Conservation (phyloP, 2,797 vertebrate species). For the Syndactyla subalaris region DNA sequence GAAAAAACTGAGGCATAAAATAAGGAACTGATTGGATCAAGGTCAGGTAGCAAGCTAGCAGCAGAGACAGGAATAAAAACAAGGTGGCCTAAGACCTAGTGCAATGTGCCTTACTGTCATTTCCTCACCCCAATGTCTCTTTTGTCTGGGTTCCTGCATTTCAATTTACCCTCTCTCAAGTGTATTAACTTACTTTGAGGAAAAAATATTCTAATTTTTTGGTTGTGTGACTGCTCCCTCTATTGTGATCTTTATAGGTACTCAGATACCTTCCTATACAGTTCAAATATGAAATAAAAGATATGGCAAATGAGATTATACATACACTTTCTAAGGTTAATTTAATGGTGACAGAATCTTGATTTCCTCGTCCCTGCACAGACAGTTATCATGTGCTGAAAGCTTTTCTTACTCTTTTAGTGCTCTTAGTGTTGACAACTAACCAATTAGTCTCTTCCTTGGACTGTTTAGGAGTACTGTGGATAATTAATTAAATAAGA, state of each 20-base stretch:
- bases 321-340: neutral
- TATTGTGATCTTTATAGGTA: neutral
- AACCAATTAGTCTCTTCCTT: constrained; percentile 28
- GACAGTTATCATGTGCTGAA: neutral
- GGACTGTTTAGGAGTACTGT: neutral
- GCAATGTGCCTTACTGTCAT: constrained; percentile 36
- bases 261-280: neutral
- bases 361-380: neutral
- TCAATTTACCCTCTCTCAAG: constrained; percentile 35
- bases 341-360: constrained; percentile 21
- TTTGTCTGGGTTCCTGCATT: constrained; percentile 45
- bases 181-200: constrained; percentile 30
- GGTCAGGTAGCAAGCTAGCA: constrained; percentile 48
- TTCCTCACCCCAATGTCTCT: constrained; percentile 34
- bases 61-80: constrained; percentile 52
- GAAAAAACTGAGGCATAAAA: constrained; percentile 58
- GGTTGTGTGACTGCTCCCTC: neutral
- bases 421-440: constrained; percentile 17
- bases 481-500: constrained; percentile 25
- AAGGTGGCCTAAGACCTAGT: constrained; percentile 58
- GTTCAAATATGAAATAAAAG: neutral
- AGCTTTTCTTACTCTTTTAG: constrained; percentile 6
- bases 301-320: neutral
- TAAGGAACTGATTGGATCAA: constrained; percentile 62
- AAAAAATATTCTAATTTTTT: constrained; percentile 43